Conservation (phyloP, 2,797 vertebrate species). For the Tangara arthus region DNA sequence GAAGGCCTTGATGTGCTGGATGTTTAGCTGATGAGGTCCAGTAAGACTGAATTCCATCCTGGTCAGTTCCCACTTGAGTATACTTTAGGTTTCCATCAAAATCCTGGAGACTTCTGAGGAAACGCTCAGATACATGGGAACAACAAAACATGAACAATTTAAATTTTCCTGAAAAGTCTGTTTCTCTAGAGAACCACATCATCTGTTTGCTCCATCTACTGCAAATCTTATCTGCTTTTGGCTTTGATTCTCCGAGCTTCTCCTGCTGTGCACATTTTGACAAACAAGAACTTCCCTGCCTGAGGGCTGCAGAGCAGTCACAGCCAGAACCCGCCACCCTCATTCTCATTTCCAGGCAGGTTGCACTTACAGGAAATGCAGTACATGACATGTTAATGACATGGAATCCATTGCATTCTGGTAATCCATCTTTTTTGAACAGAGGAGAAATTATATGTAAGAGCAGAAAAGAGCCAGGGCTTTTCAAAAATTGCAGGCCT, state of each 20-base stretch:
- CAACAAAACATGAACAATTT: not conserved
- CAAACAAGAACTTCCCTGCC: not conserved
- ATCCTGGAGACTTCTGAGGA: not conserved
- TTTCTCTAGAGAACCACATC: not conserved
- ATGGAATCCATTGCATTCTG: not conserved
- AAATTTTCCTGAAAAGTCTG: not conserved
- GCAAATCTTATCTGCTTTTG: not conserved
- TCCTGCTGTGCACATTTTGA: not conserved
- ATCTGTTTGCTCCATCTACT: not conserved
- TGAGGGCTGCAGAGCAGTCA: not conserved
- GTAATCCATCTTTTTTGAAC: not conserved
- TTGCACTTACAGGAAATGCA: not conserved
- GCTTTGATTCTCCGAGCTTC: not conserved
- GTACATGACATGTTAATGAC: not conserved
- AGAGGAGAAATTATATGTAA: not conserved
- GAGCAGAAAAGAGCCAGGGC: not conserved
- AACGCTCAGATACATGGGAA: not conserved
- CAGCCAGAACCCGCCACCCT: not conserved
- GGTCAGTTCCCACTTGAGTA: not conserved
- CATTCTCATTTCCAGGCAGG: not conserved
- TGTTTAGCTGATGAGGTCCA: not conserved
- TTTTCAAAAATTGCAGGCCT: not conserved
- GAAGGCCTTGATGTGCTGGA: not conserved
- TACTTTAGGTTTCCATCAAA: not conserved
- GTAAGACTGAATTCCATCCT: not conserved